Base-by-base conservation (phyloP, 2,797 vertebrate species). In the Steatocranus sp. region DNA sequence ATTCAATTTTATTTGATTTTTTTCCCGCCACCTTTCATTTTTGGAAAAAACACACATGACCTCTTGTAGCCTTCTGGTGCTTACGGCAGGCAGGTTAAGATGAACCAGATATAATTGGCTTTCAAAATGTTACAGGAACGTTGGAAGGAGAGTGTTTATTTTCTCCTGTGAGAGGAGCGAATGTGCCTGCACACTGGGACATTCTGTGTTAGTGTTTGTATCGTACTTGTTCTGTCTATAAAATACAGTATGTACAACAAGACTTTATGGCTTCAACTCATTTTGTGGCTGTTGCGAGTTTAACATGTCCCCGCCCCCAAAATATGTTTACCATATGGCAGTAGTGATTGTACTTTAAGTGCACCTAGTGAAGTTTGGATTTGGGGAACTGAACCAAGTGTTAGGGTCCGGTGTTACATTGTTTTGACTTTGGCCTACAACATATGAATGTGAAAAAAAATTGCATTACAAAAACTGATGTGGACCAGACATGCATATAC, bases 291-390 rank as follows among this genome's bases (percentile, higher is more conserved):
- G 93, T 95, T 94, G 93, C 91, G 83, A 93, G 93, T 94, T 94
- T 89, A 91, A 95, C 94, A 92, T 93, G 91, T 90, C 84, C 90
- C 91, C 80, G 38, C 81, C 83, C 85, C 89, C 87, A 95, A 93
- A 91, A 94, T 92, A 92, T 94, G 90, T 94, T 95, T 93, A 95
- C 94, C 92, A 94, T 90, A 92, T 85, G 94, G 93, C 95, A 96
- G 94, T 96, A 95, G 95, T 92, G 94, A 96, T 96, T 97, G 96
- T 96, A 96, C 95, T 96, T 96, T 90, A 95, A 96, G 95, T 96
- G 96, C 96, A 96, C 92, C 95, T 96, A 95, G 96, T 96, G 92
- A 88, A 88, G 83, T 93, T 93, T 91, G 90, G 93, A 92, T 91
- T 89, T 92, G 92, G 93, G 89, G 91, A 92, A 94, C 87, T 89